Evolutionary conservation across 2,797 vertebrate genomes (phyloP).

Genomic region (Cossypha heuglini): DNA sequence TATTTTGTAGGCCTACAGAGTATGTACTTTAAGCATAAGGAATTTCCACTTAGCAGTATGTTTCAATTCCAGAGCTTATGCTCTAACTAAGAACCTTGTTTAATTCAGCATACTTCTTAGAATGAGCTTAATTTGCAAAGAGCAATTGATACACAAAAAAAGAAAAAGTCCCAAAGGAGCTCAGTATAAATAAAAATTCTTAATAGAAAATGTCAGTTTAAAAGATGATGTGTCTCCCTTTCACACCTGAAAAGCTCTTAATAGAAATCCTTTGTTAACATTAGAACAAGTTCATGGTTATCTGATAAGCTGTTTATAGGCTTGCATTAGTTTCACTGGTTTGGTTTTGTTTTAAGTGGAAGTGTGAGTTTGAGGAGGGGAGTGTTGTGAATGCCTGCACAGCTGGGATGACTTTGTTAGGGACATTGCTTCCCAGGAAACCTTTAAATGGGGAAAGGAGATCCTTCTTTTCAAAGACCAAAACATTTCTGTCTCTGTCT

Average conservation of each 20-base stretch:
- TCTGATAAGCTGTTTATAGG: background rate
- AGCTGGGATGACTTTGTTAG: background rate
- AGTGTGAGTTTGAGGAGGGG: background rate
- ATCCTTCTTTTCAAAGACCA: background rate
- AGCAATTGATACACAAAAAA: background rate
- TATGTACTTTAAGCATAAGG: background rate
- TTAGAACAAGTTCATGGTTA: background rate
- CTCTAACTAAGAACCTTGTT: background rate
- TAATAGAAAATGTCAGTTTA: background rate
- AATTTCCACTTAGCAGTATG: background rate
- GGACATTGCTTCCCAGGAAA: background rate
- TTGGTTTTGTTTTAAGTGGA: background rate
- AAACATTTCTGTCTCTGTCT: background rate
- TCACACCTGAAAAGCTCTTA: background rate
- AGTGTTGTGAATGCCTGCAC: background rate
- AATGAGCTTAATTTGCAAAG: background rate
- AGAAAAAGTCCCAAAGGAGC: background rate
- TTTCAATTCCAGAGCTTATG: background rate
- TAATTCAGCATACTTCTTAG: background rate
- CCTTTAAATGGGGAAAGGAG: background rate
- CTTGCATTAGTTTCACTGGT: background rate
- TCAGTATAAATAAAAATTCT: background rate
- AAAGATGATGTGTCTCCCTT: background rate
- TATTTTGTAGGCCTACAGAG: background rate
- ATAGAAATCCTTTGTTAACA: background rate